These are phyloP conservation scores for Spodoptera litura DNA, from an alignment of 1,140 invertebrate genomes.

Conservation along the genomic window DNA sequence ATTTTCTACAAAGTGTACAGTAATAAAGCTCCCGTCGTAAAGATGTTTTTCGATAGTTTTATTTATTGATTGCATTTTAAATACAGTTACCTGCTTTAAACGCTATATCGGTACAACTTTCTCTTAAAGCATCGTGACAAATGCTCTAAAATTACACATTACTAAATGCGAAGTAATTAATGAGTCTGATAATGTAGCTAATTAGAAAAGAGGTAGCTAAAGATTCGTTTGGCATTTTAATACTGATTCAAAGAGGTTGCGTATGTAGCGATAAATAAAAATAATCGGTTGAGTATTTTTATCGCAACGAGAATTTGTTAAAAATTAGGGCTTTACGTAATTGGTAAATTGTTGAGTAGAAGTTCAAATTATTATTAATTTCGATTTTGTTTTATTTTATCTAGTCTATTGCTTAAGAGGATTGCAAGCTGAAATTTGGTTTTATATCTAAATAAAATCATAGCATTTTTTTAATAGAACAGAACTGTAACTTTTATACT, in stretches of 20 bases:
- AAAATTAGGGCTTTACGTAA: too few relatives aligned
- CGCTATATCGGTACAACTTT: constrained; percentile 10
- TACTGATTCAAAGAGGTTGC: neutral
- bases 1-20: constrained; percentile 27
- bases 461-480: too few relatives aligned
- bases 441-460: too few relatives aligned
- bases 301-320: too few relatives aligned
- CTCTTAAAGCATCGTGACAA: constrained; percentile 21
- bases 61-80: constrained; percentile 39
- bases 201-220: neutral
- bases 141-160: constrained; percentile 20
- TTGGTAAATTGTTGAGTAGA: too few relatives aligned
- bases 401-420: too few relatives aligned
- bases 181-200: constrained; percentile 1
- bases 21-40: constrained; percentile 13
- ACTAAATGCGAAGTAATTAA: constrained; percentile 25
- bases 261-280: neutral
- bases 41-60: constrained; percentile 9
- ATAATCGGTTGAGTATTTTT: neutral
- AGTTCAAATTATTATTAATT: too few relatives aligned
- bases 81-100: constrained; percentile 4
- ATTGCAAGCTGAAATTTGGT: too few relatives aligned
- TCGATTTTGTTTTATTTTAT: too few relatives aligned
- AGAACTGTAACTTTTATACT: too few relatives aligned
- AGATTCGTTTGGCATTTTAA: neutral